phyloP scores from a whole-genome alignment of 2,797 vertebrate species.

The Carduelis carduelis region DNA sequence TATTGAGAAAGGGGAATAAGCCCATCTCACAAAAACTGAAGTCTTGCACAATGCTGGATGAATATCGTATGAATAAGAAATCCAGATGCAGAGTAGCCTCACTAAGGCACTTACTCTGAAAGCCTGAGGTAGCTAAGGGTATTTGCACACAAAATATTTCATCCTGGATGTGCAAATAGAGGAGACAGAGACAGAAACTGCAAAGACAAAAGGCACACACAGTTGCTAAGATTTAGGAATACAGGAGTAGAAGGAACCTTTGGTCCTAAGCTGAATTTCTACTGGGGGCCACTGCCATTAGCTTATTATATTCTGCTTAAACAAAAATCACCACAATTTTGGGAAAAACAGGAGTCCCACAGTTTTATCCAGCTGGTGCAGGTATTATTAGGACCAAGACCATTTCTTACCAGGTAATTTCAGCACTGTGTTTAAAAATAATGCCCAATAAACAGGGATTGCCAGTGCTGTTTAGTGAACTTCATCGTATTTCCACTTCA shows the following conservation, averaged over 20 bases:
- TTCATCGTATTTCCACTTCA: neutral
- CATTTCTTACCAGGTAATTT: neutral
- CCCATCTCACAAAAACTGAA: neutral
- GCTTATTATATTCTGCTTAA: neutral
- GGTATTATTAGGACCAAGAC: neutral
- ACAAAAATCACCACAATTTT: neutral
- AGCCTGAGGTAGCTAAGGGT: neutral
- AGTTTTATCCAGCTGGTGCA: neutral
- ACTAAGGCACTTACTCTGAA: neutral
- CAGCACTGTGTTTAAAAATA: neutral
- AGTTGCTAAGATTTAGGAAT: neutral
- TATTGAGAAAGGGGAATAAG: neutral
- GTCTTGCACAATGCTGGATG: neutral
- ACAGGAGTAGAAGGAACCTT: neutral
- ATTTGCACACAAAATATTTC: neutral
- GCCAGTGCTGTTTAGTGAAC: neutral
- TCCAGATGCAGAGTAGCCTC: neutral
- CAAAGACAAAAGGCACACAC: neutral
- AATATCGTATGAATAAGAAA: fast-evolving
- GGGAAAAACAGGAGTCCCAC: neutral
- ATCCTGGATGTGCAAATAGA: neutral
- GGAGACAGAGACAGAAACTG: neutral
- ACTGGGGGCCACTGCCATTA: neutral
- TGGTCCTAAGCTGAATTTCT: neutral
- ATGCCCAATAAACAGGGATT: neutral